Evolutionary conservation across 2,797 vertebrate genomes (phyloP), one percentile per base, ranked within the genome.

Genomic region (Urosaurus nigricauda): DNA sequence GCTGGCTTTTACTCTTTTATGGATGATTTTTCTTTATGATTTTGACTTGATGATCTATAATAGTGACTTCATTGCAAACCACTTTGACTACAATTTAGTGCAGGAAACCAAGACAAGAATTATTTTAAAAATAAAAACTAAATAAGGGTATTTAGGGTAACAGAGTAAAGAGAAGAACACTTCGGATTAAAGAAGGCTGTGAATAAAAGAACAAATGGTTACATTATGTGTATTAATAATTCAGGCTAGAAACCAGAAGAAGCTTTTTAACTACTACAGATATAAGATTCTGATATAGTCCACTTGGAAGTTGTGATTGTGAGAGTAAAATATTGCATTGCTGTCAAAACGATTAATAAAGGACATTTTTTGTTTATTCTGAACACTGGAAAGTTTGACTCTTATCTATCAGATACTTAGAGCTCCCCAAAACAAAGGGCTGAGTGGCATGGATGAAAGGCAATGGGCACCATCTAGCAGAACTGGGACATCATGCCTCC

Each of bases 161-260:
- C 29, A 56, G 32, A 53, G 19, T 71, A 43, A 2, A 43, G 26
- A 29, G n/a, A 21, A 60, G 71, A 84, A 51, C 56, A 43, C 37
- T 47, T 77, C 26, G 63, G 21, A 58, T 47, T 65, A 65, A 47
- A 51, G 32, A 51, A 63, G 47, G 14, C 56, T 79, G 60, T 63
- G 32, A 68, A 86, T 86, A n/a, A 86, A 86, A 47, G 74, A 77
- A 65, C n/a, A 11, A 65, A 60, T 51, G 56, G 32, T 40, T 77
- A 78, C 43, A n/a, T 79, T 79, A 5, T n/a, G 35, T 19, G 29
- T 13, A 65, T 78, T 86, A 79, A 86, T 79, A 32, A 79, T 79
- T 65, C 40, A 65, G 58, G 26, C 75, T 43, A 71, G 73, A 63
- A 65, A 85, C 19, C 37, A 86, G 29, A 86, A 63, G 73, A 86